These are phyloP conservation scores for Tachycineta bicolor DNA, from an alignment of 2,113 vertebrate genomes.

Conservation along the genomic window DNA sequence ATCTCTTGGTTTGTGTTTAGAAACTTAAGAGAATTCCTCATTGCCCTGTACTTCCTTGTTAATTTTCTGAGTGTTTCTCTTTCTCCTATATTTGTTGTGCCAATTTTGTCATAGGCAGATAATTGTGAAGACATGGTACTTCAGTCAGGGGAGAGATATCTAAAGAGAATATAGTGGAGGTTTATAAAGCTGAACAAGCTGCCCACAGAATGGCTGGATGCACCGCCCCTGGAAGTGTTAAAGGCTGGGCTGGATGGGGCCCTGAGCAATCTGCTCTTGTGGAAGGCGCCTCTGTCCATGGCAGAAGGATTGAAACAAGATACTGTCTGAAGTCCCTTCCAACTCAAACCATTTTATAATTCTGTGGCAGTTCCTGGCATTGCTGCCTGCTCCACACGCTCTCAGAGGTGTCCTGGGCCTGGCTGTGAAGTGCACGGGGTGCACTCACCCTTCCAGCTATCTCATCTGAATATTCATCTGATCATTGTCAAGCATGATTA, in stretches of 20 bases:
- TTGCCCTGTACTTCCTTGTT: neutral
- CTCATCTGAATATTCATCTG: neutral
- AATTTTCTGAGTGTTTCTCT: neutral
- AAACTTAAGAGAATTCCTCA: neutral
- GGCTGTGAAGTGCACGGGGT: fast-evolving
- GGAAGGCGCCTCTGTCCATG: neutral
- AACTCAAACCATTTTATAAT: no score
- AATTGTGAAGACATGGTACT: neutral
- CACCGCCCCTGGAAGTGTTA: neutral
- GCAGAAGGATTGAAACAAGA: neutral
- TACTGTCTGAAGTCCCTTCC: neutral
- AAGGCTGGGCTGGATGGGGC: neutral
- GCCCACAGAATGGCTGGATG: neutral
- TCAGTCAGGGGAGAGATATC: neutral
- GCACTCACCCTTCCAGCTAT: neutral
- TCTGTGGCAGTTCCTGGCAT: neutral
- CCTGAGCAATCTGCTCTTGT: neutral
- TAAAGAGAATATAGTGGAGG: neutral
- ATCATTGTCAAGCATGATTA: neutral
- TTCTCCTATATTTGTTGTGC: neutral
- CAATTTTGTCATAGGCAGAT: neutral
- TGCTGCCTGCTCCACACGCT: fast-evolving
- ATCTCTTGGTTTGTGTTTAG: neutral
- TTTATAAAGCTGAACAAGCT: neutral
- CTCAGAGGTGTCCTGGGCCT: neutral